Percentiles rank a stretch among this genome's conserved stretches.
These are phyloP conservation scores for Apogon hyalosoma DNA, from an alignment of 2,797 vertebrate species.

Conservation along the genomic window DNA sequence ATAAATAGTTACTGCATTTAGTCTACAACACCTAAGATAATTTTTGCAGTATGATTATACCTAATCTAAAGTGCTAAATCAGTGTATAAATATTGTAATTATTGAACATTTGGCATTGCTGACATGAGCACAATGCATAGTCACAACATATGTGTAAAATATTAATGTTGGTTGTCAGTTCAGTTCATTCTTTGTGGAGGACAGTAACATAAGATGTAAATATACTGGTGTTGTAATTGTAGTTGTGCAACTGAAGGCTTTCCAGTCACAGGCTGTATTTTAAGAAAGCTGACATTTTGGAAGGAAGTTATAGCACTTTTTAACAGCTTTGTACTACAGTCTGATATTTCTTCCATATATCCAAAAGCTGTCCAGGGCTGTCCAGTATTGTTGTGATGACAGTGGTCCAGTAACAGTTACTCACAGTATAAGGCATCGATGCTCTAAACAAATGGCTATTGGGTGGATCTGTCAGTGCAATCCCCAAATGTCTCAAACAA, in stretches of 20 bases:
- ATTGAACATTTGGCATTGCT: not conserved
- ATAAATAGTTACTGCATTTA: too few species aligned
- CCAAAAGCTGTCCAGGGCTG: slow-evolving; percentile 35
- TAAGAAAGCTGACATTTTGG: not conserved
- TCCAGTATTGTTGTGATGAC: slow-evolving; percentile 43
- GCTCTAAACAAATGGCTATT: not conserved
- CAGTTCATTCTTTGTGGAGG: not conserved
- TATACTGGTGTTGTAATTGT: not conserved
- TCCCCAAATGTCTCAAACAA: slow-evolving; percentile 68
- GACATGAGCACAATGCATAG: not conserved
- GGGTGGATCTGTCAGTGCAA: slow-evolving; percentile 33
- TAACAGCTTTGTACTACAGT: slow-evolving; percentile 15
- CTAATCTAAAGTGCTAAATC: too few species aligned
- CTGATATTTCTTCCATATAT: slow-evolving; percentile 44
- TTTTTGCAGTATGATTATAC: too few species aligned
- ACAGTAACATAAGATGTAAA: not conserved
- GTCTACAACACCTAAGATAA: too few species aligned
- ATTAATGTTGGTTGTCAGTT: not conserved
- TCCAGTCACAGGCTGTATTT: not conserved
- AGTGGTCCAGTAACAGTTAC: slow-evolving; percentile 45
- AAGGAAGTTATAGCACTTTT: not conserved
- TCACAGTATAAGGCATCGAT: fast-evolving
- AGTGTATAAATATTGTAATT: not conserved
- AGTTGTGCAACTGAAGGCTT: not conserved
- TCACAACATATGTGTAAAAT: not conserved